phyloP scores from a whole-genome alignment of 2,797 vertebrate genomes.

The Tachyglossus aculeatus region DNA sequence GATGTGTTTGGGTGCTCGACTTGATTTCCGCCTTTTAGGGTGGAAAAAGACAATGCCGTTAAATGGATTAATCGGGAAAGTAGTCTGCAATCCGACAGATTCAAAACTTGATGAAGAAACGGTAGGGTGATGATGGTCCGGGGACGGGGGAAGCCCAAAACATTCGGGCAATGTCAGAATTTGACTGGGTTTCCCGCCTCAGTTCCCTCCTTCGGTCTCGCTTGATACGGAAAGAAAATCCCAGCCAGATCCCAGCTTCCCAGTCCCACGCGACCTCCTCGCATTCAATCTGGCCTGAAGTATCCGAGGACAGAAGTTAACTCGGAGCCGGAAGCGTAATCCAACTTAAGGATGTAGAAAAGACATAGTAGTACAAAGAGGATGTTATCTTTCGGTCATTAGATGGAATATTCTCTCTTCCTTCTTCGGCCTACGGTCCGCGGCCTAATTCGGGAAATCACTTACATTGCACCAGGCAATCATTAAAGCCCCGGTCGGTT shows the following conservation, averaged over 20 bases:
- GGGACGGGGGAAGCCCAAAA: slow-evolving; percentile 26
- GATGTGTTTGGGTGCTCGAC: slow-evolving; percentile 70
- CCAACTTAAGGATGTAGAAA: neutral
- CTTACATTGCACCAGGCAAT: neutral
- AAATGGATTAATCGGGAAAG: slow-evolving; percentile 59
- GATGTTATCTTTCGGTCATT: neutral
- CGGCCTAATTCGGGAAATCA: slow-evolving; percentile 15
- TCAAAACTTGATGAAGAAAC: slow-evolving; percentile 59
- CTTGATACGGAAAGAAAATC: slow-evolving; percentile 21
- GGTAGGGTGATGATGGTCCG: slow-evolving; percentile 27
- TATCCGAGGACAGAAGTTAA: neutral
- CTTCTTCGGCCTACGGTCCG: slow-evolving; percentile 3
- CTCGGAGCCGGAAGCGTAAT: slow-evolving; percentile 1
- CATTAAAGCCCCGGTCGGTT: neutral
- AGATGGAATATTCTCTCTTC: neutral
- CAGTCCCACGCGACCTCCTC: slow-evolving; percentile 3
- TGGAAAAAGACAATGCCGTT: slow-evolving; percentile 59
- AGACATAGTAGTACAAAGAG: neutral
- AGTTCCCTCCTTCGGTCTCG: slow-evolving; percentile 32
- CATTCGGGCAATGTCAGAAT: slow-evolving; percentile 39
- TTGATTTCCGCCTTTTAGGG: slow-evolving; percentile 67
- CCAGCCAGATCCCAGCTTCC: slow-evolving; percentile 15
- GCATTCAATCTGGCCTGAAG: neutral
- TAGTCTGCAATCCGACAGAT: slow-evolving; percentile 66
- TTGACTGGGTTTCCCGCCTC: slow-evolving; percentile 41